phyloP scores from a whole-genome alignment of 1,140 invertebrate genomes.

The Psix sp. region DNA sequence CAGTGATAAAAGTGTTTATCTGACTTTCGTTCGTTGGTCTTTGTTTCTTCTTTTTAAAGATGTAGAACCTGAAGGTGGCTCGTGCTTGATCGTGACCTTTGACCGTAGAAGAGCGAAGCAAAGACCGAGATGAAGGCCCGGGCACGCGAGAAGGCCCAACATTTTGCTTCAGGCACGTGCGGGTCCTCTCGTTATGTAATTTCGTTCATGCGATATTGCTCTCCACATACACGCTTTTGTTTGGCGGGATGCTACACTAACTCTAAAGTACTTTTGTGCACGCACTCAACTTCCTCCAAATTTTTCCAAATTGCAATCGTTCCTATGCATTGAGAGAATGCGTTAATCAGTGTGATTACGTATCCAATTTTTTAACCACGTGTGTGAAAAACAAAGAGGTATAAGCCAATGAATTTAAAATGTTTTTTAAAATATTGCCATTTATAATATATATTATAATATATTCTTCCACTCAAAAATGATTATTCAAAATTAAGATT shows the following conservation, averaged over 20 bases:
- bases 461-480: too few relatives aligned
- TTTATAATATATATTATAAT: too few relatives aligned
- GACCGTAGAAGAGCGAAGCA: slow-evolving; percentile 70
- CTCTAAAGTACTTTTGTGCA: slow-evolving; percentile 23
- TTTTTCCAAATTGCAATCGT: slow-evolving; percentile 2
- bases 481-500: too few relatives aligned
- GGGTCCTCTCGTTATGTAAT: slow-evolving; percentile 65
- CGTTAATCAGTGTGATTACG: too few relatives aligned
- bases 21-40: slow-evolving; percentile 12
- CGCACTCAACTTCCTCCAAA: slow-evolving; percentile 22
- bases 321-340: too few relatives aligned
- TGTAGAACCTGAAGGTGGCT: slow-evolving; percentile 71
- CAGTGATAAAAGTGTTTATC: slow-evolving; percentile 33
- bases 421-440: too few relatives aligned
- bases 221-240: slow-evolving; percentile 34
- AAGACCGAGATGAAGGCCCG: slow-evolving; percentile 64
- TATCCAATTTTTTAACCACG: too few relatives aligned
- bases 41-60: slow-evolving; percentile 21
- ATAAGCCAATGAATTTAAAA: too few relatives aligned
- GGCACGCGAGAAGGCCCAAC: slow-evolving; percentile 72
- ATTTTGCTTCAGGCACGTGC: slow-evolving; percentile 72
- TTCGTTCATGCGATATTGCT: slow-evolving; percentile 62
- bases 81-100: slow-evolving; percentile 75
- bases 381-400: too few relatives aligned
- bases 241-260: slow-evolving; percentile 49